Base-by-base conservation (phyloP, 2,888 invertebrate species). In the Orchesellides sinensis region DNA sequence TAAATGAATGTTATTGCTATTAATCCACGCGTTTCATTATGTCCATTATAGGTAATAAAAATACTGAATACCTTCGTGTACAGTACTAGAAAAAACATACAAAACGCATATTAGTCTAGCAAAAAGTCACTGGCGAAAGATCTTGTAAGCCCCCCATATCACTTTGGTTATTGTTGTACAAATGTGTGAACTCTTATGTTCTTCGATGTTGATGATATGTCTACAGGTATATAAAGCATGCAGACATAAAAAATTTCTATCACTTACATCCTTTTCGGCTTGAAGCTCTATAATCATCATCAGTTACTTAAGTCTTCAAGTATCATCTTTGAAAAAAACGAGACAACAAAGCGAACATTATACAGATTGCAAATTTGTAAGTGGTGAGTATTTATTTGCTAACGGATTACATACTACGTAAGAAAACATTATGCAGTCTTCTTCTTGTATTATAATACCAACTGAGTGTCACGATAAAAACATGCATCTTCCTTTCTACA, bases 11-110 rank as follows among this genome's bases (percentile, higher is more conserved):
- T 25, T 56, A 45, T 59, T 59, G 59, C 27, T 40, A 61, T 73
- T 61, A 73, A 61, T 61, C 73, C 10, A 63, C 73, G 49, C 63
- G 49, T 73, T 73, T 73, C 63, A 73, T 73, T 73, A 73, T 63
- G 29, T 23, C 61, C 49, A 73, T 73, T 73, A 63, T 14, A 35
- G 23, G 12, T 45, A 70, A 56, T 70, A 70, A 70, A 70, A 68
- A 68, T 10, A 2, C 32, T 32, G 32, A 32, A 10, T 10, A 5
- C n/a, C 14, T 40, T 14, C 40, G 40, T 40, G 40, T 40, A n/a
- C 40, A n/a, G n/a, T n/a, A n/a, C n/a, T n/a, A n/a, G n/a, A n/a
- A n/a, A n/a, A n/a, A n/a, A n/a, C n/a, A n/a, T n/a, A n/a, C n/a
- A n/a, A n/a, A n/a, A n/a, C n/a, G n/a, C n/a, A n/a, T n/a, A n/a